Base-by-base conservation (phyloP, 2,113 vertebrate genomes). In the Oryzias curvinotus region DNA sequence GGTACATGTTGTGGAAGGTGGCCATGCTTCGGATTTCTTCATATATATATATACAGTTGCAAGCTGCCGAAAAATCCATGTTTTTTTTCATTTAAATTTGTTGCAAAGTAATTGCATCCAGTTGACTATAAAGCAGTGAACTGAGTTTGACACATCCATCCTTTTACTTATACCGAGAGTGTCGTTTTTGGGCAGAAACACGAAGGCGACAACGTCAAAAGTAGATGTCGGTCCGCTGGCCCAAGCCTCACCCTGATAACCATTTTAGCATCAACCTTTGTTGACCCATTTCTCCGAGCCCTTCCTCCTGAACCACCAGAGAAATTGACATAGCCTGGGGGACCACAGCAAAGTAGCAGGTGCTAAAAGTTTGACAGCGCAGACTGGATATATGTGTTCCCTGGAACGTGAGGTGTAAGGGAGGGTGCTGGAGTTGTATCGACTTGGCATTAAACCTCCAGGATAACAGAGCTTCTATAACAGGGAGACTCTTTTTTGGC, bases 301-400 rank as follows among this genome's bases (percentile, higher is more conserved):
- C 70, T 67, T 77, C 75, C 69, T 82, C 62, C 49, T 71, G 63
- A 79, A 85, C 78, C 76, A 52, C 77, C 44, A 65, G 70, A 82
- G 75, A 66, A 84, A 87, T 85, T 66, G 86, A 90, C 84, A 82
- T 80, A 15, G 49, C 62, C 62, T 47, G 5, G 73, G 84, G 83
- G 80, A 87, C 84, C 78, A 16, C 25, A 61, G 83, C 77, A 73
- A 82, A 77, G 81, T 62, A 79, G 82, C 82, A 92, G 89, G 89
- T 90, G 91, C 90, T 92, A 91, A 92, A 90, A 92, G 90, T 92
- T 91, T 88, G 88, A 89, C 87, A 79, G 85, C 71, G 45, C 48
- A 78, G 77, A 78, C 85, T 82, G 85, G 75, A 89, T 88, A 81
- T 88, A 83, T 75, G 77, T 84, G 87, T 86, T 87, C 70, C 75